Conservation (phyloP, 2,113 vertebrate genomes). For the zebrafish (Danio rerio) region GRCz12tu NC_133186.1:28906001-28906500, state of each 20-base stretch:
- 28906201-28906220: neutral
- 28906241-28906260: neutral
- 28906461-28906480: neutral
- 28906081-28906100: slow-evolving; percentile 39
- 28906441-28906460: slow-evolving; percentile 23
- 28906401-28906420: neutral
- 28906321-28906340: slow-evolving; percentile 43
- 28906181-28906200: neutral
- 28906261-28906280: neutral
- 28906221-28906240: neutral
- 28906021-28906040: slow-evolving; percentile 21
- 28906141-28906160: neutral
- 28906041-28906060: slow-evolving; percentile 29
- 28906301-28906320: slow-evolving; percentile 62
- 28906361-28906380: neutral
- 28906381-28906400: neutral
- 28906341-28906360: slow-evolving; percentile 44
- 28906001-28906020: slow-evolving; percentile 7
- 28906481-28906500: neutral
- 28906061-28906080: slow-evolving; percentile 31
- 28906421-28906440: slow-evolving; percentile 9
- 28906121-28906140: slow-evolving; percentile 42
- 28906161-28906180: neutral
- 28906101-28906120: slow-evolving; percentile 39
- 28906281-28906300: slow-evolving; percentile 24